phyloP scores from a whole-genome alignment of 2,888 invertebrate genomes.

The Harpagoxenus sublaevis region DNA sequence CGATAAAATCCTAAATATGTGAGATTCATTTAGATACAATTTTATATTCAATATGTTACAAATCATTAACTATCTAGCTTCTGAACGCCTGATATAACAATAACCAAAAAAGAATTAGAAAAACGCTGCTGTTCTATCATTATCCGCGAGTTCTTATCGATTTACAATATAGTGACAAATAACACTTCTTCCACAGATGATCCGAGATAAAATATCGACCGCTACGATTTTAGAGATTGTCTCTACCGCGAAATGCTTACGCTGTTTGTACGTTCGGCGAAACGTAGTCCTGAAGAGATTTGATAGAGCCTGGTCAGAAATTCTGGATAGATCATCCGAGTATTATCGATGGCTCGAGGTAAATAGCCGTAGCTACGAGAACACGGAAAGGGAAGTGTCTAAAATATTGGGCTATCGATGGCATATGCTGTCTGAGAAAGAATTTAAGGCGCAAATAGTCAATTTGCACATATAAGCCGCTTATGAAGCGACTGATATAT shows the following conservation, averaged over 20 bases:
- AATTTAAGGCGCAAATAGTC: conserved; percentile 88
- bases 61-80: neutral
- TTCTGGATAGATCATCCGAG: conserved; percentile 90
- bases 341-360: conserved; percentile 90
- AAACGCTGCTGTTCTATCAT: neutral
- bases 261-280: conserved; percentile 89
- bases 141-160: neutral
- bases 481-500: neutral
- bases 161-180: neutral
- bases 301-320: conserved; percentile 89
- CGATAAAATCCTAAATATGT: neutral
- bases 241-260: conserved; percentile 89
- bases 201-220: conserved; percentile 93
- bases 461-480: conserved; percentile 80
- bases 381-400: conserved; percentile 90
- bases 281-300: conserved; percentile 91
- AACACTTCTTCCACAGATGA: conserved; percentile 86
- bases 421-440: conserved; percentile 90
- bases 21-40: neutral
- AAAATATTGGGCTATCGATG: conserved; percentile 90
- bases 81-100: neutral
- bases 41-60: neutral
- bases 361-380: conserved; percentile 89
- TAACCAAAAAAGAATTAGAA: neutral
- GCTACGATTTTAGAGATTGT: conserved; percentile 92